These are phyloP conservation scores for Drepanosiphum platanoidis DNA, from an alignment of 2,888 invertebrate genomes.

Conservation along the genomic window DNA sequence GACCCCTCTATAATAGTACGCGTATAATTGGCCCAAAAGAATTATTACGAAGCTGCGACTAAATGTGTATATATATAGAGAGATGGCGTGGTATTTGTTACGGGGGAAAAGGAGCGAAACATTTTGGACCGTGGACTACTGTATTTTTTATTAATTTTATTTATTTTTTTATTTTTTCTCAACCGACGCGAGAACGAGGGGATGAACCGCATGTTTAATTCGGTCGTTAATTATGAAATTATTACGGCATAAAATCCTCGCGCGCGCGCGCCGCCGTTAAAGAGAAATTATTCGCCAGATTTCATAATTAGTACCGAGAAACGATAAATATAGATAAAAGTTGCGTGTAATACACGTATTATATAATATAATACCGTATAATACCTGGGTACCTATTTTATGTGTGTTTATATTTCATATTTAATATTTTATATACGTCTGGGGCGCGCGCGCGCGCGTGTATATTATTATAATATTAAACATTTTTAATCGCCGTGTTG, in stretches of 20 bases:
- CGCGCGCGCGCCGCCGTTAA: slow-evolving; percentile 5
- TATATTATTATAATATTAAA: neutral
- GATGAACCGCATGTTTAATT: slow-evolving; percentile 46
- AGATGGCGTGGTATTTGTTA: neutral
- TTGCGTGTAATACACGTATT: neutral
- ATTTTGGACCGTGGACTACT: neutral
- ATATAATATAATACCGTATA: neutral
- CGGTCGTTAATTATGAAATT: slow-evolving; percentile 56
- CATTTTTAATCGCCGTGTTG: neutral
- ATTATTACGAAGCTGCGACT: neutral
- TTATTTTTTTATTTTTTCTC: neutral
- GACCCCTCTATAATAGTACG: neutral
- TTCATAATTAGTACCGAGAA: neutral
- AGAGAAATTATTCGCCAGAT: slow-evolving; percentile 42
- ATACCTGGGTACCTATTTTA: no score
- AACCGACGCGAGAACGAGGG: neutral
- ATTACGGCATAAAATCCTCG: slow-evolving; percentile 43
- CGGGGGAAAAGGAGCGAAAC: slow-evolving; percentile 6
- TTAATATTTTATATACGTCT: neutral
- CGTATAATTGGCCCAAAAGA: slow-evolving; percentile 22
- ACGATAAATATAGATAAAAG: slow-evolving; percentile 13
- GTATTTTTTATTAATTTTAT: neutral
- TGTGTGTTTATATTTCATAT: neutral
- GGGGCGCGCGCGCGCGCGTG: neutral
- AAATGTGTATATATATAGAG: no score